Evolutionary conservation across 2,888 invertebrate species (phyloP).

Genomic region (Amphipyra tragopoginis): DNA sequence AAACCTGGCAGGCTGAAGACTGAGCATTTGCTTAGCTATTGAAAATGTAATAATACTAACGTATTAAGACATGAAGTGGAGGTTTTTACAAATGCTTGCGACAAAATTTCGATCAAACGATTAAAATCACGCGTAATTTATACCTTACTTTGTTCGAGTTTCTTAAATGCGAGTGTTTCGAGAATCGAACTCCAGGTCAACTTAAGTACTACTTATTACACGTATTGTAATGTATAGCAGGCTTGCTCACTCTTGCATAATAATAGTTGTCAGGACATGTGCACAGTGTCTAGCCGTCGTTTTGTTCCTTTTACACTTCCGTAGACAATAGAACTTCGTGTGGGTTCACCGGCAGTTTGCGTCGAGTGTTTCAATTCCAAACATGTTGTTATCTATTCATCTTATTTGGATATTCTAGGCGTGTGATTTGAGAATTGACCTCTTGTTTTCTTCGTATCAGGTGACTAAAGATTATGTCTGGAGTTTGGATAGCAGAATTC

Average conservation of each 20-base stretch:
- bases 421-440: not conserved
- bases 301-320: conserved; percentile 48
- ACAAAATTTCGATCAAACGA: too few species aligned
- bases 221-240: conserved; percentile 27
- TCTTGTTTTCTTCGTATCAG: not conserved
- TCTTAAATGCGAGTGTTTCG: not conserved
- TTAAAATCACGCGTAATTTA: too few species aligned
- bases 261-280: conserved; percentile 45
- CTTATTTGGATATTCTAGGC: not conserved
- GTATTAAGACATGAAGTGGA: too few species aligned
- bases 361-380: conserved; percentile 8
- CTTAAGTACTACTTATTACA: conserved; percentile 22
- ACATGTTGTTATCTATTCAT: conserved; percentile 2
- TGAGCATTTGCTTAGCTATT: too few species aligned
- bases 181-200: conserved; percentile 20
- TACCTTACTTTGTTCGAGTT: not conserved
- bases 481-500: too few species aligned
- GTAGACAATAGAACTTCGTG: conserved; percentile 50
- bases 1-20: too few species aligned
- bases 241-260: conserved; percentile 37
- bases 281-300: conserved; percentile 33
- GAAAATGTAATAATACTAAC: too few species aligned
- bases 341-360: conserved; percentile 40
- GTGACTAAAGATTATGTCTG: too few species aligned
- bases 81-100: too few species aligned